Conservation (phyloP, 2,113 vertebrate species). For the Percina caprodes region DNA sequence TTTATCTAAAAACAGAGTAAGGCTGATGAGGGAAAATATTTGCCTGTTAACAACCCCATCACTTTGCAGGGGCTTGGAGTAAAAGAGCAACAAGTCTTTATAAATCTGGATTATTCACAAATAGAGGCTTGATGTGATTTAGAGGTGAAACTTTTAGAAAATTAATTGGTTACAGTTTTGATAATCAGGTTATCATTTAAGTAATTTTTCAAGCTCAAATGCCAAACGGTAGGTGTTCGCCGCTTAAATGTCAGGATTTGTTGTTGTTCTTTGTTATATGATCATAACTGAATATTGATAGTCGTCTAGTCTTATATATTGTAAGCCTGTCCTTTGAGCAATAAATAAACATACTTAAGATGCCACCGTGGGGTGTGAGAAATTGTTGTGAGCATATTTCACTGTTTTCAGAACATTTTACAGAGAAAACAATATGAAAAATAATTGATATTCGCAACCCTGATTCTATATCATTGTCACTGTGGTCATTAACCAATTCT, state of each 20-base stretch:
- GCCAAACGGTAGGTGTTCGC: neutral
- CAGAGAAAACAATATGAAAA: neutral
- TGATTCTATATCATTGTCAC: neutral
- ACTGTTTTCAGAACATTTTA: neutral
- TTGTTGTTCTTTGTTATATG: neutral
- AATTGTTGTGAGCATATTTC: neutral
- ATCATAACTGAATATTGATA: neutral
- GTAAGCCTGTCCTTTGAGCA: neutral
- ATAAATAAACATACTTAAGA: neutral
- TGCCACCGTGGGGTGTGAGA: neutral
- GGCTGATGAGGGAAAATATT: slow-evolving; percentile 6
- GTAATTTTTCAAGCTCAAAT: no score
- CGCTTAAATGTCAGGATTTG: neutral
- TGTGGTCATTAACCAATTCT: neutral
- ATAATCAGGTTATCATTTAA: no score
- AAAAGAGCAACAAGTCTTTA: neutral
- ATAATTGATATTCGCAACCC: neutral
- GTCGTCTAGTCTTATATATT: no score
- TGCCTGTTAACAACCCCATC: neutral
- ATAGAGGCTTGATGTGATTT: neutral
- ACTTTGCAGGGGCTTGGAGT: neutral
- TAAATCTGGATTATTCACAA: neutral
- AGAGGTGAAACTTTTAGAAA: neutral
- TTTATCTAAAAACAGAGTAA: neutral
- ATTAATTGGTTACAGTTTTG: no score